Evolutionary conservation across 2,797 vertebrate species (phyloP), one percentile per base, ranked within the genome.

Genomic region (Hippopotamyrus pictus): DNA sequence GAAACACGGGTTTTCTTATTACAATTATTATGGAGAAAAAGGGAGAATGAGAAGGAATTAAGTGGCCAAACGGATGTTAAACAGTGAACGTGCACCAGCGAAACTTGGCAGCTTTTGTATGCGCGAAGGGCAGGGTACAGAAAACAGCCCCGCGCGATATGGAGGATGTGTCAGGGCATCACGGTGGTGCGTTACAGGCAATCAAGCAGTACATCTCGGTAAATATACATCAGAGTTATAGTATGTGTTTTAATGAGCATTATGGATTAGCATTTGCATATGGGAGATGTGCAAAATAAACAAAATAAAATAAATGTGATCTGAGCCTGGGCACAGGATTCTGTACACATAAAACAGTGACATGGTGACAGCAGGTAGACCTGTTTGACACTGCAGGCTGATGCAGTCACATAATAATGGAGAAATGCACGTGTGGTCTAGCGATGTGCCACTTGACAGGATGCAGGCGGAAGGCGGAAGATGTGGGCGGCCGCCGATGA

Each of bases 21-120:
- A 94, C 90, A 92, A 92, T 94, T 92, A 93, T 92, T 93, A 22
- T 59, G 2, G n/a, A 22, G 57, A 22, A 76, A 85, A 51, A 53
- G 69, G 48, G 5, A 69, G 14, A 83, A 62, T 65, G 29, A 25
- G 57, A 25, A 82, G 5, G 62, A 86, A 86, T 84, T 69, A 51
- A 73, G 85, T 14, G 54, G 11, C 2, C 6, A 85, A 11, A 33
- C 12, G 29, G 88, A 90, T 59, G 76, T 50, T 44, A 90, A 89
- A 57, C 51, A 88, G 65, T 85, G 41, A 17, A 29, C 1, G 69
- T 41, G 33, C 29, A 41, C 0, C 37, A 76, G 69, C 1, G 5
- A 79, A 79, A 29, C 53, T 48, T 50, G 11, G 50, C 9, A 59
- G 25, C 19, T 59, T 83, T 37, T 46, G 17, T 33, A 51, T 50